These are phyloP conservation scores for Anthopleura sola DNA, from an alignment of 64 coral and sea anemone species.

Conservation along the genomic window DNA sequence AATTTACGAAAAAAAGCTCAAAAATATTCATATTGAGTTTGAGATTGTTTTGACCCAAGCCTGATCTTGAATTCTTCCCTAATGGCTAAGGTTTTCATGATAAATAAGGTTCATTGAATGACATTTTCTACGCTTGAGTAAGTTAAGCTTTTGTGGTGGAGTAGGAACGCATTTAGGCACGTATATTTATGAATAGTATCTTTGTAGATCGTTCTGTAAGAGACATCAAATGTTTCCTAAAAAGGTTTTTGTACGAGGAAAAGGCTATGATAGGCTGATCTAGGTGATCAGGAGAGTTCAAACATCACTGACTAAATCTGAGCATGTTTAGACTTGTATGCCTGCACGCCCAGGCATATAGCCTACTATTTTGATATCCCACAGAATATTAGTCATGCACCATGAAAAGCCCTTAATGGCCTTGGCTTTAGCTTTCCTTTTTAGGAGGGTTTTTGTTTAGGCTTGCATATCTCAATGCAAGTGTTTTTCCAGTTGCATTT, in stretches of 20 bases:
- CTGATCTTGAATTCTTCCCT: background rate
- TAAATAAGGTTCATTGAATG: background rate
- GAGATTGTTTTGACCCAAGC: background rate
- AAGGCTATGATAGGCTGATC: background rate
- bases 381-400: background rate
- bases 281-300: background rate
- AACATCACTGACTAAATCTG: background rate
- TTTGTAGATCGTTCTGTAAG: background rate
- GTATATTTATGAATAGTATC: background rate
- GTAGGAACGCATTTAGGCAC: background rate
- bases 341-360: background rate
- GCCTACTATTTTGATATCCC: background rate
- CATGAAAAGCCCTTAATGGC: background rate
- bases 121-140: background rate
- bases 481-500: background rate
- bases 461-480: conserved; percentile 6
- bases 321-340: background rate
- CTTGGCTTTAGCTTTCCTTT: background rate
- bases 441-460: background rate
- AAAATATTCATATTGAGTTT: background rate
- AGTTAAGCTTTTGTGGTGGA: background rate
- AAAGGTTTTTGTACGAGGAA: background rate
- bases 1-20: background rate
- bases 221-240: background rate
- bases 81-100: background rate